Evolutionary conservation across 1,140 invertebrate genomes (phyloP).

Genomic region (Drosophila orosa): DNA sequence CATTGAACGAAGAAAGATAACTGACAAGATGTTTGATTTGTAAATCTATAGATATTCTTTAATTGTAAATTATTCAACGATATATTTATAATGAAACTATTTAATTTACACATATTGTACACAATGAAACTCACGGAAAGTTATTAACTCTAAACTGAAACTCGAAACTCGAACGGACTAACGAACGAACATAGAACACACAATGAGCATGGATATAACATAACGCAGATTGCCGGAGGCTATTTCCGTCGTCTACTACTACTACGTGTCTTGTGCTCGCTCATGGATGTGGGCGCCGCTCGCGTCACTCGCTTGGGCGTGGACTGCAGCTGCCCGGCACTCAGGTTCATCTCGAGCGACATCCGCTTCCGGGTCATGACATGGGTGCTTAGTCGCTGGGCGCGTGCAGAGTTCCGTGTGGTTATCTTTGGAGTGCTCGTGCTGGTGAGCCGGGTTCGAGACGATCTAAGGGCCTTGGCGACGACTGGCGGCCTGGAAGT

Average conservation of each 20-base stretch:
- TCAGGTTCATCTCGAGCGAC: conserved; percentile 65
- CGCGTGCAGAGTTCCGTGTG: conserved; percentile 61
- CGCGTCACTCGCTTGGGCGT: conserved; percentile 62
- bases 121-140: conserved; percentile 9
- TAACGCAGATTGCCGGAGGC: background rate
- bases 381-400: conserved; percentile 34
- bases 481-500: background rate
- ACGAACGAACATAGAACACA: conserved; percentile 17
- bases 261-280: conserved; percentile 8
- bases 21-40: background rate
- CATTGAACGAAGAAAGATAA: background rate
- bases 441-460: background rate
- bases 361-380: conserved; percentile 68
- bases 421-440: conserved; percentile 39
- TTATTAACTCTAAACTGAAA: conserved; percentile 12
- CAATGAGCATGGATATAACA: background rate
- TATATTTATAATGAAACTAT: conserved; percentile 33
- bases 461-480: background rate
- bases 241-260: conserved; percentile 28
- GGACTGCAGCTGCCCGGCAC: conserved; percentile 49
- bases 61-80: conserved; percentile 30
- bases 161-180: background rate
- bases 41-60: background rate
- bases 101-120: conserved; percentile 45
- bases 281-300: conserved; percentile 6